Conservation (phyloP, 2,797 vertebrate genomes). For the Sebastes oblongus region DNA sequence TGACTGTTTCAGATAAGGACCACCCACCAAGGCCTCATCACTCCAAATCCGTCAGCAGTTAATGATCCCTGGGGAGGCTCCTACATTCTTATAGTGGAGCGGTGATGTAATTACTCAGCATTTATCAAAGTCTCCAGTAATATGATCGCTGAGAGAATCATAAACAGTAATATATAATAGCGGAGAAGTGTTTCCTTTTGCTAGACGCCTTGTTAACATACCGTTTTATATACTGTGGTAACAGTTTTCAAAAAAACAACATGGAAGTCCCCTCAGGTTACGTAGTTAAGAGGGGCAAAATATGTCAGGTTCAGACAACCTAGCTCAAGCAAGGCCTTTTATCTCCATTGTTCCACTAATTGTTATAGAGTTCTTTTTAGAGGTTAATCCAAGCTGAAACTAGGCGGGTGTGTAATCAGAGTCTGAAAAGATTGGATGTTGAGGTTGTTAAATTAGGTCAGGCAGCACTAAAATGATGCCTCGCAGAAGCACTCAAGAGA, state of each 20-base stretch:
- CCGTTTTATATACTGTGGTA: constrained; percentile 37
- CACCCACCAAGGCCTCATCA: constrained; percentile 75
- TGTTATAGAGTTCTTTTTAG: constrained; percentile 63
- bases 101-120: constrained; percentile 74
- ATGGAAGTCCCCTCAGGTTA: constrained; percentile 35
- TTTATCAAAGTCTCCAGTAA: constrained; percentile 66
- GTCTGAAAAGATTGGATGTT: constrained; percentile 67
- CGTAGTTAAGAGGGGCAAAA: constrained; percentile 41
- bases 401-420: constrained; percentile 63
- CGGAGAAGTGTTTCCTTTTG: constrained; percentile 37
- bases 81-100: constrained; percentile 48
- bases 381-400: constrained; percentile 71
- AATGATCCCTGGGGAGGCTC: constrained; percentile 63
- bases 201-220: constrained; percentile 57
- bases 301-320: constrained; percentile 58
- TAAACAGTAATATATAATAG: constrained; percentile 47
- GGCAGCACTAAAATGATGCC: constrained; percentile 63
- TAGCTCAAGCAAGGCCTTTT: constrained; percentile 42
- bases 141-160: constrained; percentile 44
- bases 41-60: constrained; percentile 70
- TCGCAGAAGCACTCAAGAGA: constrained; percentile 52
- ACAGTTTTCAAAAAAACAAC: constrained; percentile 43
- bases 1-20: constrained; percentile 76
- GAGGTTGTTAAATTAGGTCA: constrained; percentile 71
- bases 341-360: constrained; percentile 70